Conservation (phyloP, 2,797 vertebrate genomes). For the Pelodytes ibericus region DNA sequence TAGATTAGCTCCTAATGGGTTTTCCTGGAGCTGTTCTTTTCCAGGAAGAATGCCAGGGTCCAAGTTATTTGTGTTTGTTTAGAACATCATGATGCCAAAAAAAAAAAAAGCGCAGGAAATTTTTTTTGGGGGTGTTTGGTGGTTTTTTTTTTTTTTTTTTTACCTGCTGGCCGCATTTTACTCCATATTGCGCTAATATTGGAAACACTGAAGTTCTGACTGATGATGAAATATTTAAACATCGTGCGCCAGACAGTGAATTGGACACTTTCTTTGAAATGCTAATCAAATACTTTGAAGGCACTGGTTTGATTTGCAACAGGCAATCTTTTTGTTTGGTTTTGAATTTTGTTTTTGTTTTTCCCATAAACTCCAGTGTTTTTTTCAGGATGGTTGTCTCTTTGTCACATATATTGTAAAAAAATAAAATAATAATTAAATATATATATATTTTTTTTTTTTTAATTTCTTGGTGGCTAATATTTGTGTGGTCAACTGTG, state of each 20-base stretch:
- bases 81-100: background rate
- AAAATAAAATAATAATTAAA: no score
- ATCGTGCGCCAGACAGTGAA: constrained; percentile 21
- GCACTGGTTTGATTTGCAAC: no score
- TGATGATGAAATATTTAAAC: constrained; percentile 36
- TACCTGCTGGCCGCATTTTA: constrained; percentile 12
- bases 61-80: constrained; percentile 46
- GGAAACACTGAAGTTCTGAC: background rate
- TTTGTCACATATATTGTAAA: background rate
- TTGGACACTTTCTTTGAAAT: constrained; percentile 40
- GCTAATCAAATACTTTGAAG: no score
- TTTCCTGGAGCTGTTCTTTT: constrained; percentile 23
- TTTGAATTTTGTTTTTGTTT: no score
- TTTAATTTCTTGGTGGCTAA: no score
- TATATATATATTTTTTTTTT: no score
- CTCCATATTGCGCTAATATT: constrained; percentile 1
- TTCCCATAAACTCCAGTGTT: no score
- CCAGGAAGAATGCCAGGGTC: constrained; percentile 21
- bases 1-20: constrained; percentile 34
- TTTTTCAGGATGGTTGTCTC: no score
- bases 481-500: no score
- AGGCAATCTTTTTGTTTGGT: no score
- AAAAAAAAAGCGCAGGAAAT: background rate
- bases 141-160: no score
- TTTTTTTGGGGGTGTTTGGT: no score